Base-by-base conservation (phyloP, 2,888 invertebrate species). In the Hecatera dysodea region DNA sequence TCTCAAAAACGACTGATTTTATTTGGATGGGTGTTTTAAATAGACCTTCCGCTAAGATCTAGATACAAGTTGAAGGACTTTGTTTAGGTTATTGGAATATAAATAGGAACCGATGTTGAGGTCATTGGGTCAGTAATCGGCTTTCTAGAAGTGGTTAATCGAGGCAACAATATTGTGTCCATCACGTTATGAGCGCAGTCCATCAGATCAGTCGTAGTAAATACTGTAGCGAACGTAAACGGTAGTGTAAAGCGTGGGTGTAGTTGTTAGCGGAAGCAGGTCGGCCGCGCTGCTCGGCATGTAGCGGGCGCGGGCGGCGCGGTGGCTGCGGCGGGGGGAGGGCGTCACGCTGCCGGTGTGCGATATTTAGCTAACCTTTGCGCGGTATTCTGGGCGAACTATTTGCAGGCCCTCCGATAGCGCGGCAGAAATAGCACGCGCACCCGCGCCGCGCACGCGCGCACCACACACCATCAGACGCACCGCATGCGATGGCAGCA, bases 331-430 rank as follows among this genome's bases (percentile, higher is more conserved):
- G 8, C 36, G 48, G 11, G 39, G n/a, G 29, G 60, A 29, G 68
- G 53, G 53, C 27, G 72, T 42, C 57, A 52, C 53, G 67, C 65
- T 68, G 78, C 67, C 67, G 74, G 63, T 59, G 71, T 62, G 65
- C 83, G 86, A 86, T 88, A 86, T 89, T 88, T 88, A 87, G 88
- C 84, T 91, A 91, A 92, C 92, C 92, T 93, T 92, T 92, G 88
- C 87, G 86, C 84, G 87, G 85, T 92, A 91, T 93, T 92, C 90
- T 87, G 86, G 85, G 91, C 89, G 87, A 80, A 91, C 90, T 93
- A 92, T 93, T 92, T 89, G 88, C 86, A 89, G 87, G 80, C 82
- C 80, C 81, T 79, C 67, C 85, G 80, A 83, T 83, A 80, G 80
- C 64, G 78, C 39, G 86, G 80, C 82, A 83, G 65, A 89, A 89